Base-by-base conservation (phyloP, 2,113 vertebrate genomes). In the Periophthalmodon schlosseri region DNA sequence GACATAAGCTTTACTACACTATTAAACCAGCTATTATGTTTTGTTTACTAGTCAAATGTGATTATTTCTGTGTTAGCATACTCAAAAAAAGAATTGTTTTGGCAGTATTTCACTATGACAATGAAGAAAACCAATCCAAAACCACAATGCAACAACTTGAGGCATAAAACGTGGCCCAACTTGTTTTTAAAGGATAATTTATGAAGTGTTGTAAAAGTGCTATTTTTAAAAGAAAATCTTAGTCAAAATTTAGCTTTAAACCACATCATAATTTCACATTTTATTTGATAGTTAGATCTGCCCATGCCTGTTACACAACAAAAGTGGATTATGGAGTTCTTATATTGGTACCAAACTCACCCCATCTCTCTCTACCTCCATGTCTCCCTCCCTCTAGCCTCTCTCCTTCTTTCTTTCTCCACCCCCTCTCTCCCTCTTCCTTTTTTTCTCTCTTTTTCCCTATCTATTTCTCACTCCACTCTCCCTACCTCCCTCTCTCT, bases 341-440 rank as follows among this genome's bases (percentile, higher is more conserved):
- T 44, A 10, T 44, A 75, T 69, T 87, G 86, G 82, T 80, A 86
- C 82, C 75, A 76, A 69, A 77, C 76, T 68, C 77, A 69, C 46
- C 20, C 68, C 28, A 28, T 77, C 61, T 60, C 73, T 81, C 75
- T 81, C 78, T 70, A 46, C 81, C 78, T 76, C 65, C 39, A 39
- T 44, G 18, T 54, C 13, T 49, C 2, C 2, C 4, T 16, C 14
- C 5, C 46, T 47, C 10, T 14, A 0, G 0, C 12, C 28, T 28
- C 28, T 28, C 18, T 54, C 18, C 20, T 5, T 54, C 50, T 4
- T 14, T 54, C 50, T 9, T 18, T 54, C 50, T 16, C 4, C 15
- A 5, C 47, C 1, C 47, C 13, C 13, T 49, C 2, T 14, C 4
- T 49, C 14, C 5, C 46, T 47, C 10, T 47, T 2, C 1, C 12